Evolutionary conservation across 30 jellyfish, hydroid and myxozoan genomes (phyloP).

Genomic region (Hydractinia symbiolongicarpus): DNA sequence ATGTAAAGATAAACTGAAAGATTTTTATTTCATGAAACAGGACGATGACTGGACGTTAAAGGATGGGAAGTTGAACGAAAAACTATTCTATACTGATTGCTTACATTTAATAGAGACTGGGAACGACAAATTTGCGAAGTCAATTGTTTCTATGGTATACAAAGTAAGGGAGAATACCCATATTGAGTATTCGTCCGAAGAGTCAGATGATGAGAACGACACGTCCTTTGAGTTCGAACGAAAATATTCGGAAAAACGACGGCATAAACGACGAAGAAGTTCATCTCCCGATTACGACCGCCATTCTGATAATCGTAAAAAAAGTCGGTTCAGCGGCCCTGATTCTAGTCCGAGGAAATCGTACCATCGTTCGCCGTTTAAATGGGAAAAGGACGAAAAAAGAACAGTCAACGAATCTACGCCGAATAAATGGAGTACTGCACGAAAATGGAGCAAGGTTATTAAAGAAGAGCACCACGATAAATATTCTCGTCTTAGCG

Average conservation of each 20-base stretch:
- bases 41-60: constrained; percentile 79
- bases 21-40: constrained; percentile 79
- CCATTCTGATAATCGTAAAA: not conserved
- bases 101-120: constrained; percentile 88
- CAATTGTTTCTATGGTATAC: constrained; percentile 63
- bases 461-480: not conserved
- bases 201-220: constrained; percentile 1
- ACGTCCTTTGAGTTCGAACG: not conserved
- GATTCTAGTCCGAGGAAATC: not conserved
- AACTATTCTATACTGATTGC: constrained; percentile 58
- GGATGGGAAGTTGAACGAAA: constrained; percentile 62
- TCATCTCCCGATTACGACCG: not conserved
- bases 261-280: not conserved
- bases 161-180: constrained; percentile 53
- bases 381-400: not conserved
- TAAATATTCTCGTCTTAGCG: too few species aligned
- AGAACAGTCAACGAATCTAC: not conserved
- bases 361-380: constrained; percentile 8
- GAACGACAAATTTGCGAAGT: constrained; percentile 63
- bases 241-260: not conserved
- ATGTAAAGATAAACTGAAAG: constrained; percentile 60
- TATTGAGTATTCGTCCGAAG: constrained; percentile 33
- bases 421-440: not conserved
- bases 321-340: not conserved
- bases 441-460: not conserved